Base-by-base conservation (phyloP, 2,888 invertebrate species). In the Epirrhoe tristata region DNA sequence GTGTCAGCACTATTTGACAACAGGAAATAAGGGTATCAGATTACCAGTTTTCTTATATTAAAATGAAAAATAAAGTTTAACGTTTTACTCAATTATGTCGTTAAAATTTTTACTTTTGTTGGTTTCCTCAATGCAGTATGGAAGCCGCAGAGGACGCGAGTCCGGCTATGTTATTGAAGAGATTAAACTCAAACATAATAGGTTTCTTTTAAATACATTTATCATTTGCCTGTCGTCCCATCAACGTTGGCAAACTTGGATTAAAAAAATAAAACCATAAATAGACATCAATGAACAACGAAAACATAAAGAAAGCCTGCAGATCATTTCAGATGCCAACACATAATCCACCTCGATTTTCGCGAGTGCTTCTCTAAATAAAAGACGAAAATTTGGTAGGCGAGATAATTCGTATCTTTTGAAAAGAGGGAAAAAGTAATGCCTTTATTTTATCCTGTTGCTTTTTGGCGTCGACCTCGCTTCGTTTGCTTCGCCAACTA, bases 391-490 rank as follows among this genome's bases (percentile, higher is more conserved):
- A 66, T 67, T 67, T 69, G 59, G 63, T 55, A 43, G 52, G 39
- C 48, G 66, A 70, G 66, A 71, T 73, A 73, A 74, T 72, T 67
- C 62, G 63, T 64, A 54, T 67, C 63, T 64, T 67, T 64, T 64
- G 57, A 69, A 69, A 69, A 24, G 58, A 60, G 50, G 59, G 65
- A 68, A 71, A 64, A 67, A 67, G 70, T 56, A 59, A 71, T 67
- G 60, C 48, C 53, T 63, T 68, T 64, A 50, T 67, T 57, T 69
- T 70, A 63, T 70, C 67, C 70, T 70, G 70, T 70, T 71, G 66
- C 70, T 66, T 65, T 62, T 62, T 57, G 60, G 57, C 48, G 57
- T 10, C 52, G 67, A 54, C 59, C 54, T 55, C 46, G 39, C 46
- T 14, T 14, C 14, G 48, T 14, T 36, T 36, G 36, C 67, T 69